These are phyloP conservation scores for Polypedilum vanderplanki DNA, from an alignment of 1,140 invertebrate genomes.

Conservation along the genomic window DNA sequence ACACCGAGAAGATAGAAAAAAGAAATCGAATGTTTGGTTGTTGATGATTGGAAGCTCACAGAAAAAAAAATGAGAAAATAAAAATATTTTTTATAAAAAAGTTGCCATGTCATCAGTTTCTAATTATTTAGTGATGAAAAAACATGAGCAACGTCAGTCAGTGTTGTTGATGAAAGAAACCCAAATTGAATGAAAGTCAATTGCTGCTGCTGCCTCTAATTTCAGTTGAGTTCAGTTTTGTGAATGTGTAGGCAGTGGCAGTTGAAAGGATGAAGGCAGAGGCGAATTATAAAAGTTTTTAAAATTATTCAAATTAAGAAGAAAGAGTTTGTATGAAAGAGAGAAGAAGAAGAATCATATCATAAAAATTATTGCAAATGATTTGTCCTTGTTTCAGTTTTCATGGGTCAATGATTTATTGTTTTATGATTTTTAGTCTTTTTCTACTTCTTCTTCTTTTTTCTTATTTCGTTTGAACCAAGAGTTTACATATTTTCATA, in stretches of 20 bases:
- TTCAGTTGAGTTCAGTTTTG: no score
- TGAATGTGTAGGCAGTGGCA: no score
- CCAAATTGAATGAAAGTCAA: background rate
- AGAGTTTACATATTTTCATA: background rate
- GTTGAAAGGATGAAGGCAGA: no score
- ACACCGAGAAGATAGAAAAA: no score
- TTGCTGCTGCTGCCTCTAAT: background rate
- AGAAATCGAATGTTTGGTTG: no score
- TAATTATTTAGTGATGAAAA: background rate
- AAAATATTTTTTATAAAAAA: background rate
- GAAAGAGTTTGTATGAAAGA: no score
- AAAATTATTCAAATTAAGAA: no score
- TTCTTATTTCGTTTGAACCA: background rate
- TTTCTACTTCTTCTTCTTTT: background rate
- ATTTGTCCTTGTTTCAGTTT: background rate
- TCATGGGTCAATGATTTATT: constrained; percentile 6
- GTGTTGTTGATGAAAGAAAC: background rate
- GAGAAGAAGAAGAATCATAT: background rate
- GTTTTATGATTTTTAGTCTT: background rate
- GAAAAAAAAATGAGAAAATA: constrained; percentile 25
- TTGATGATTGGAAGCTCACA: no score
- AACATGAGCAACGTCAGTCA: constrained; percentile 6
- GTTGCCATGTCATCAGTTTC: constrained; percentile 19
- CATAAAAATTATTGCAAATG: background rate
- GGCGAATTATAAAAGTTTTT: no score